Evolutionary conservation across 2,797 vertebrate species (phyloP).

Genomic region (Huso huso): DNA sequence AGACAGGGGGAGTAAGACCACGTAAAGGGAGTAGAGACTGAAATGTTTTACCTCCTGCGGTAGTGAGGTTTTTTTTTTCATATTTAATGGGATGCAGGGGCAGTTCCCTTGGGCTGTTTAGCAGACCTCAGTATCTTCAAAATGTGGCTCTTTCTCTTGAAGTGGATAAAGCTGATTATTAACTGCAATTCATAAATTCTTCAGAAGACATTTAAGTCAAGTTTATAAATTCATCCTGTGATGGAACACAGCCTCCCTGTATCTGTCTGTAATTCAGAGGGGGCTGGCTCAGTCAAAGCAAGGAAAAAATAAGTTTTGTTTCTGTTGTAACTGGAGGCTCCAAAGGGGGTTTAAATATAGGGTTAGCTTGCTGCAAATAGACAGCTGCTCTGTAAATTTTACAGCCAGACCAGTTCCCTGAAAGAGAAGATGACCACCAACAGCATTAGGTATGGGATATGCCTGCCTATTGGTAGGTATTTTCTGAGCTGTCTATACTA

Average conservation of each 20-base stretch:
- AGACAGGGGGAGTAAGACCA: slow-evolving; percentile 31
- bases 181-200: slow-evolving; percentile 80
- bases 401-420: too few relatives aligned
- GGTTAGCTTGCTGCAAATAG: slow-evolving; percentile 24
- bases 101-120: slow-evolving; percentile 79
- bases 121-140: slow-evolving; percentile 71
- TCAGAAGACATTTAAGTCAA: slow-evolving; percentile 69
- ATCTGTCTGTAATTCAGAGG: slow-evolving; percentile 22
- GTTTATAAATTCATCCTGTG: slow-evolving; percentile 64
- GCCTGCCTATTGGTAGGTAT: too few relatives aligned
- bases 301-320: slow-evolving; percentile 31
- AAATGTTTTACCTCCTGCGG: slow-evolving; percentile 45
- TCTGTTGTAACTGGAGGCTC: slow-evolving; percentile 20
- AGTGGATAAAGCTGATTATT: slow-evolving; percentile 79
- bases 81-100: slow-evolving; percentile 66
- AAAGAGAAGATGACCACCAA: too few relatives aligned
- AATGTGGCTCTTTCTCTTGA: slow-evolving; percentile 71
- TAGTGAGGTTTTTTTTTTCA: slow-evolving; percentile 33
- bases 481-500: too few relatives aligned
- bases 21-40: slow-evolving; percentile 38
- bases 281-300: slow-evolving; percentile 11
- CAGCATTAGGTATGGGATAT: too few relatives aligned
- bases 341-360: slow-evolving; percentile 30
- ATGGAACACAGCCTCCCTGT: slow-evolving; percentile 40
- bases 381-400: too few relatives aligned